Conservation (phyloP, 2,113 vertebrate genomes). For the Penelope pileata region DNA sequence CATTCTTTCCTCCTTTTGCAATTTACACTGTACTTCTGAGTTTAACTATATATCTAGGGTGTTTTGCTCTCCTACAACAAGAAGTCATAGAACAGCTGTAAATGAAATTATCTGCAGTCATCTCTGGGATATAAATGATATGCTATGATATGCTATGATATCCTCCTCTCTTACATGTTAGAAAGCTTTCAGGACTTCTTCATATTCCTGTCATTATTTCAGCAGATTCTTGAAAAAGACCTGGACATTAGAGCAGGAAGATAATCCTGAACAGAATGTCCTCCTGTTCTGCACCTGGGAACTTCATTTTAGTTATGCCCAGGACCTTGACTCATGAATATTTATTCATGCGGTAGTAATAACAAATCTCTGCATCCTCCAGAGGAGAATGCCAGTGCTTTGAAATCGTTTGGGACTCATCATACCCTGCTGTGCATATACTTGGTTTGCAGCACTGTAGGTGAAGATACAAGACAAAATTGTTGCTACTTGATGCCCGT, state of each 20-base stretch:
- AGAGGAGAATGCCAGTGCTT: neutral
- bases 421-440: rapidly evolving
- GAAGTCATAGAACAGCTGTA: neutral
- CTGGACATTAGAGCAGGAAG: neutral
- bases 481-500: neutral
- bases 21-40: neutral
- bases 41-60: neutral
- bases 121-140: neutral
- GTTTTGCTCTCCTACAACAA: neutral
- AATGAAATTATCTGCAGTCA: neutral
- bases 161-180: neutral
- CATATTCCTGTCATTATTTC: neutral
- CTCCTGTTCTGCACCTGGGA: neutral
- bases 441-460: neutral
- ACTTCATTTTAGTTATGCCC: neutral
- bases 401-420: neutral
- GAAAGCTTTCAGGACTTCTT: neutral
- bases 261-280: neutral
- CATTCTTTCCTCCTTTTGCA: neutral
- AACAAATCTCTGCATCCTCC: neutral
- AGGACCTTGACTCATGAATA: neutral
- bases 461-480: neutral
- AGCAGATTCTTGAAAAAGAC: neutral
- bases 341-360: neutral
- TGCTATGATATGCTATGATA: too few species aligned